phyloP scores from a whole-genome alignment of 2,113 vertebrate species.

The Motacilla tschutschensis region DNA sequence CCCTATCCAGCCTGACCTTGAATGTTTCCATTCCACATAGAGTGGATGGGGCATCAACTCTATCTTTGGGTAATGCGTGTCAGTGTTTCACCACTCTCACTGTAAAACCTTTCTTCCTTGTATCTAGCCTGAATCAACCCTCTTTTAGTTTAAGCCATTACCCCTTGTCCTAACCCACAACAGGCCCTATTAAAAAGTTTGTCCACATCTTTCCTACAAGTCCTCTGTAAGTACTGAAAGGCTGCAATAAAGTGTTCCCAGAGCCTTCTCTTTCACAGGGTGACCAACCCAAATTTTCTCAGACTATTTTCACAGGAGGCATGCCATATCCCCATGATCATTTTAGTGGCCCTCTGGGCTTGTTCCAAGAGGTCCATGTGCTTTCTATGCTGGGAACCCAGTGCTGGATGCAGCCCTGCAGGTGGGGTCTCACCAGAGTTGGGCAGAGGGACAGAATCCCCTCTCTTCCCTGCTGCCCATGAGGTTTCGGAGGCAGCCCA shows the following conservation, averaged over 20 bases:
- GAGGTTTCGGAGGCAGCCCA: neutral
- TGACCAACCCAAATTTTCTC: neutral
- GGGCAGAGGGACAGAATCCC: neutral
- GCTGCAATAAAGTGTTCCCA: neutral
- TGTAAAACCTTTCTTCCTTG: neutral
- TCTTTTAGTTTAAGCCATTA: neutral
- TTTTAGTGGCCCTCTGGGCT: neutral
- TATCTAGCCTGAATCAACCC: neutral
- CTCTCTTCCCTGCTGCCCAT: neutral
- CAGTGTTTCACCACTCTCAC: neutral
- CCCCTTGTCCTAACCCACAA: neutral
- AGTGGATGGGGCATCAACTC: no score
- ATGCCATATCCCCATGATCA: neutral
- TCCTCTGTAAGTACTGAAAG: neutral
- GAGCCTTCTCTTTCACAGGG: neutral
- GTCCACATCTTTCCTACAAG: neutral
- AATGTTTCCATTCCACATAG: neutral
- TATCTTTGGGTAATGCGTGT: neutral
- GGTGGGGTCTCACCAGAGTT: accelerated
- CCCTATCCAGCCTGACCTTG: neutral
- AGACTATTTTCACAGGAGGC: neutral
- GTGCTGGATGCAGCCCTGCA: neutral
- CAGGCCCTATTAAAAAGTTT: neutral
- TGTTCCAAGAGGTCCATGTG: accelerated
- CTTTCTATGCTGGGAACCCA: neutral